Base-by-base conservation (phyloP, 2,888 invertebrate genomes). In the Lepeophtheirus nordmannii region DNA sequence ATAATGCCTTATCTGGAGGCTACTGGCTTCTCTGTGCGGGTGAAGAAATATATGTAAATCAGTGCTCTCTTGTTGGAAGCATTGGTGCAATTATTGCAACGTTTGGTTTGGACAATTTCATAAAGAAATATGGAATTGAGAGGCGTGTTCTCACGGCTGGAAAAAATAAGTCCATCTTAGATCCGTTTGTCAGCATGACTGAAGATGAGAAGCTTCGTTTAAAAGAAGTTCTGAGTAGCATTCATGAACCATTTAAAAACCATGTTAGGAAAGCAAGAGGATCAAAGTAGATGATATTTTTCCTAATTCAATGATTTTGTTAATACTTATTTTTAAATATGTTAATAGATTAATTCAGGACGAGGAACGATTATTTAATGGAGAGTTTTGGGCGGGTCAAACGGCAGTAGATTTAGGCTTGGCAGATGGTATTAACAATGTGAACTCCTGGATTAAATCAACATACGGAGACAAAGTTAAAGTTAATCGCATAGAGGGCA, bases 1-100 rank as follows among this genome's bases (percentile, higher is more conserved):
- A 30, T 30, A 5, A 30, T 30, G 65, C 65, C 1, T 57, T 58
- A 37, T 65, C 65, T 39, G 65, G 65, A 58, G 65, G 65, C 1
- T 65, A 65, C 40, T 65, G 65, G 65, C 17, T 65, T n/a, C 58
- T 58, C 2, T 39, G 39, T 14, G 58, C 58, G 12, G 65, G 39
- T 7, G 14, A 14, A n/a, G 58, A n/a, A 14, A 65, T 65, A 12
- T 65, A 58, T 39, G 58, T 20, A 1, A 38, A 14, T 38, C 57
- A 56, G 38, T 58, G 58, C 39, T 30, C 30, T 17, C 3, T 58
- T 1, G 58, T 65, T n/a, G 65, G 65, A 8, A 65, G 65, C 39
- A 65, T 65, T 38, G 65, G 65, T n/a, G 65, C 58, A 1, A 65
- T 65, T n/a, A 38, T 38, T 12, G 17, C 37, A n/a, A 12, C n/a